Evolutionary conservation across 1,140 invertebrate species (phyloP).

Genomic region (Drosophila littoralis): DNA sequence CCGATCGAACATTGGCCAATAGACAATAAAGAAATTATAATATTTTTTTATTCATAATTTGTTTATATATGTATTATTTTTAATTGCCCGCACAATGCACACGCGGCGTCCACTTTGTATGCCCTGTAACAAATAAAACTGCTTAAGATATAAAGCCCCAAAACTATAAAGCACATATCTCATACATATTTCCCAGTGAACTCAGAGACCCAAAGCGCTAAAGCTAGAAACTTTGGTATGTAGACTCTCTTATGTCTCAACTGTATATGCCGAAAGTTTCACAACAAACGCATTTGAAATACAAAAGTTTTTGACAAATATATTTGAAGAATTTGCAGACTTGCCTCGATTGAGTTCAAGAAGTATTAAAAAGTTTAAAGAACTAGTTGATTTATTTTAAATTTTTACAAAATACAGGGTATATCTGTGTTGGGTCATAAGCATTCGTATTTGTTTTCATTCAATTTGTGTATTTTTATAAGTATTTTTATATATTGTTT

Average conservation of each 20-base stretch:
- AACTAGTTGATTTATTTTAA: too few relatives aligned
- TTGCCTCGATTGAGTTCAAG: too few relatives aligned
- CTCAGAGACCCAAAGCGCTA: not conserved
- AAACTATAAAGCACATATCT: not conserved
- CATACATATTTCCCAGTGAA: not conserved
- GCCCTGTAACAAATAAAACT: not conserved
- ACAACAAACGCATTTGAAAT: not conserved
- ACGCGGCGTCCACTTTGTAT: not conserved
- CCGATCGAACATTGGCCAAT: slow-evolving; percentile 1
- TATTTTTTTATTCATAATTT: not conserved
- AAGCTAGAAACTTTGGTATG: not conserved
- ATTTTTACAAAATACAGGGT: not conserved
- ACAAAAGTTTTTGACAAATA: not conserved
- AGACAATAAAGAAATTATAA: slow-evolving; percentile 1
- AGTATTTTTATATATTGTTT: not conserved
- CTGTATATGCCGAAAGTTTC: not conserved
- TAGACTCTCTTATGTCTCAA: not conserved
- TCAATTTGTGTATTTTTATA: not conserved
- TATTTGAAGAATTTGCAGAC: not conserved
- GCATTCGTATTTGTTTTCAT: slow-evolving; percentile 1
- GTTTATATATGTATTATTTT: slow-evolving; percentile 3
- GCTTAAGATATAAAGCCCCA: too few relatives aligned
- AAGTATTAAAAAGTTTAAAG: too few relatives aligned
- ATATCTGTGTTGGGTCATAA: not conserved
- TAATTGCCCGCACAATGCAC: slow-evolving; percentile 8